Percentiles rank a stretch among this genome's conserved stretches.
Evolutionary conservation across 2,797 vertebrate species (phyloP).

Genomic region (Prionace glauca): DNA sequence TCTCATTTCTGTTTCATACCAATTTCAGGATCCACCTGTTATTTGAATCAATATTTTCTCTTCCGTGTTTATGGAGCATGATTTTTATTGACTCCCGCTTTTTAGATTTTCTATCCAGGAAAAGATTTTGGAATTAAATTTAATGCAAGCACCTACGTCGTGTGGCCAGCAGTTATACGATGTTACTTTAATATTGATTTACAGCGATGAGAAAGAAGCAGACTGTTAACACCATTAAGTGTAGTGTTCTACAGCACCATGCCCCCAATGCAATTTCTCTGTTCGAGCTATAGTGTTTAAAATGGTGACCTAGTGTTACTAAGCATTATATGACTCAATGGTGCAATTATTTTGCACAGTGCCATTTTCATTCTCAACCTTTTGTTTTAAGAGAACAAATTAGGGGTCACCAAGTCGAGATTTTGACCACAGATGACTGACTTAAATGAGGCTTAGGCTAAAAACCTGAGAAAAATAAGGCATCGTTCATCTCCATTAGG

Average conservation of each 20-base stretch:
- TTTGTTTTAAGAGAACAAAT: background rate
- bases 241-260: background rate
- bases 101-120: background rate
- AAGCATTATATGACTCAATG: background rate
- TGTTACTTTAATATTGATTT: conserved; percentile 19
- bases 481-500: background rate
- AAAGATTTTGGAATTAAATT: conserved; percentile 8
- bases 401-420: background rate
- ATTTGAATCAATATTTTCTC: background rate
- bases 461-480: background rate
- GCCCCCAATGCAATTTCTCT: background rate
- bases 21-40: background rate
- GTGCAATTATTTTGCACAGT: background rate
- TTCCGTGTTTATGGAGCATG: background rate
- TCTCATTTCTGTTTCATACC: background rate
- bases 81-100: background rate
- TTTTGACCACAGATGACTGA: background rate
- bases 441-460: background rate
- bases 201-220: background rate
- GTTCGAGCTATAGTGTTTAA: background rate
- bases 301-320: background rate
- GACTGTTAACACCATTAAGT: background rate
- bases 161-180: background rate
- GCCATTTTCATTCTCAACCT: background rate
- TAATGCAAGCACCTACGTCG: background rate